Percentiles rank a stretch among this genome's conserved stretches.
phyloP scores from a whole-genome alignment of 2,888 invertebrate genomes.

The Drosophila anomalata region DNA sequence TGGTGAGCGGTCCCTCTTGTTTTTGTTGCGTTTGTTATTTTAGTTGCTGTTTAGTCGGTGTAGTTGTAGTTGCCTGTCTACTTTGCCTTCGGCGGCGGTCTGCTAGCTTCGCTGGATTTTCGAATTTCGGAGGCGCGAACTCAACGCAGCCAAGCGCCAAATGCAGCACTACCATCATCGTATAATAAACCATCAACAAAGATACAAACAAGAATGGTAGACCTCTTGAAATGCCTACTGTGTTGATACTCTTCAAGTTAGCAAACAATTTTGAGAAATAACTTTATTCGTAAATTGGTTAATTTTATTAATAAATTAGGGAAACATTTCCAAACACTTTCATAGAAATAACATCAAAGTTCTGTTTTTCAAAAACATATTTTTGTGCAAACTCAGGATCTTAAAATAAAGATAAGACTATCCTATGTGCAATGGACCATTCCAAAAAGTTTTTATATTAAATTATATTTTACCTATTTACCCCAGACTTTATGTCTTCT shows the following conservation, averaged over 20 bases:
- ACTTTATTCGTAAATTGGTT: too few species aligned
- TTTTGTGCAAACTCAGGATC: too few species aligned
- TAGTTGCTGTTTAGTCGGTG: conserved; percentile 21
- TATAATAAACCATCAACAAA: conserved; percentile 15
- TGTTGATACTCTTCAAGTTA: neutral
- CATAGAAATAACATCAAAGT: too few species aligned
- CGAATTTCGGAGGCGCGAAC: conserved; percentile 73
- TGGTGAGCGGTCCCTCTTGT: conserved; percentile 63
- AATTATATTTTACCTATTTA: neutral
- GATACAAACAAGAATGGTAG: conserved; percentile 22
- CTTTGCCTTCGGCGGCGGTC: conserved; percentile 38
- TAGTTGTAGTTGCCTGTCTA: conserved; percentile 35
- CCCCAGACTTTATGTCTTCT: neutral
- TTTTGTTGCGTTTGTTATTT: conserved; percentile 6
- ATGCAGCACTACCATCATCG: conserved; percentile 56
- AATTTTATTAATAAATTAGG: too few species aligned
- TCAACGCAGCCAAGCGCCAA: conserved; percentile 74
- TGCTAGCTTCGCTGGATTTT: conserved; percentile 34
- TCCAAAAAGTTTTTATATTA: neutral
- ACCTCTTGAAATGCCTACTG: neutral
- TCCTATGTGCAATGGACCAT: neutral
- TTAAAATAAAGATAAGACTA: too few species aligned
- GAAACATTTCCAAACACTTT: too few species aligned
- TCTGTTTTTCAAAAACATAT: too few species aligned
- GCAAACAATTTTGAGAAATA: too few species aligned